Evolutionary conservation across 2,797 vertebrate species (phyloP).

Genomic region (Propithecus perrieri): DNA sequence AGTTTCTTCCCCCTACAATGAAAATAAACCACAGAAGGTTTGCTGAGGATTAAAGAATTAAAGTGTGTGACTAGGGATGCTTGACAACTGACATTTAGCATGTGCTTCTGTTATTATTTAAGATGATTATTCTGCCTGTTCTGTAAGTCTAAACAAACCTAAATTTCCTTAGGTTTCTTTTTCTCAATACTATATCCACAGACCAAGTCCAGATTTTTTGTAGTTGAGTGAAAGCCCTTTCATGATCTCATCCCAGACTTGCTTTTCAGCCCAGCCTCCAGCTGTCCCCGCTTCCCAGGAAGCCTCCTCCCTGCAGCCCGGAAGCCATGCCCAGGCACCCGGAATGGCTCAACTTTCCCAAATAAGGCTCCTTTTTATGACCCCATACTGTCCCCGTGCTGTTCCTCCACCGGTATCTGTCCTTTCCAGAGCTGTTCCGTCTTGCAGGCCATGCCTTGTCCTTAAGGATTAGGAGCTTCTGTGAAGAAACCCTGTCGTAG

Average conservation of each 20-base stretch:
- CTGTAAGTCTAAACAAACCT: not conserved
- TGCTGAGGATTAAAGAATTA: not conserved
- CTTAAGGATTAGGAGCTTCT: not conserved
- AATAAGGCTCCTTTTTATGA: not conserved
- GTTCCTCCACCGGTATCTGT: not conserved
- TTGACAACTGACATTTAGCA: not conserved
- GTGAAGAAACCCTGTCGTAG: not conserved
- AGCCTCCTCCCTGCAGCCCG: fast-evolving
- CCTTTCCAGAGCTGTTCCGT: not conserved
- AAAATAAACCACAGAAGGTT: not conserved
- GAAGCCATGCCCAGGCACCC: not conserved
- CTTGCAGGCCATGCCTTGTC: not conserved
- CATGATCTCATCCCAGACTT: not conserved
- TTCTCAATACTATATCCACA: not conserved
- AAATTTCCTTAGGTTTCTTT: not conserved
- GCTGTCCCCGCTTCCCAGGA: fast-evolving
- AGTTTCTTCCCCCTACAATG: not conserved
- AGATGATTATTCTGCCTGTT: not conserved
- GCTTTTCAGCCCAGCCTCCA: not conserved
- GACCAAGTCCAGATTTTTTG: not conserved
- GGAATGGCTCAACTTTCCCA: no score
- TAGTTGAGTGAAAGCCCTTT: not conserved
- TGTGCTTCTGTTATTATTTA: not conserved
- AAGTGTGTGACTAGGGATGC: not conserved
- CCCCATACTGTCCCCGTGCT: fast-evolving